A percentile compares a stretch with the other conserved stretches of the same genome.
These are phyloP conservation scores for Gasterosteus aculeatus DNA, from an alignment of 2,113 vertebrate species.

Conservation along the genomic window DNA sequence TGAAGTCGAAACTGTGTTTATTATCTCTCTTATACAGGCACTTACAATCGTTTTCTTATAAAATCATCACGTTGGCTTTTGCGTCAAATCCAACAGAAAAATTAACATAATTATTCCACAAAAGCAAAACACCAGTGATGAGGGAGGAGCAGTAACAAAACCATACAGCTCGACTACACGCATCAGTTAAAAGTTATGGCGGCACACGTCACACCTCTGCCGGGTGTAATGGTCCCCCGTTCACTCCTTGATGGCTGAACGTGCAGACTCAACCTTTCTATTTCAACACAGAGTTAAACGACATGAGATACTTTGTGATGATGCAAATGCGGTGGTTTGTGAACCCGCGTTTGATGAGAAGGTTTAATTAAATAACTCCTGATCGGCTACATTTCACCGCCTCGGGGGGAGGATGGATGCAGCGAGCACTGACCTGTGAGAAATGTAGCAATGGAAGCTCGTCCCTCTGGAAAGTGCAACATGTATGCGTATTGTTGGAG, in stretches of 20 bases:
- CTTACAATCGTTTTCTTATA: constrained; percentile 8
- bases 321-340: constrained; percentile 29
- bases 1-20: constrained; percentile 35
- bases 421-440: constrained; percentile 42
- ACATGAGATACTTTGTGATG: constrained; percentile 43
- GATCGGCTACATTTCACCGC: constrained; percentile 29
- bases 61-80: constrained; percentile 19
- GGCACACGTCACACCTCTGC: constrained; percentile 37
- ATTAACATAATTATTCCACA: background rate
- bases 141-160: background rate
- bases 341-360: constrained; percentile 18
- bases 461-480: constrained; percentile 39
- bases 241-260: constrained; percentile 48
- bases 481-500: constrained; percentile 21
- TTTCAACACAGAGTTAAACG: constrained; percentile 42
- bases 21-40: constrained; percentile 22
- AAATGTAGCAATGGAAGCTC: constrained; percentile 70
- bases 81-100: constrained; percentile 12
- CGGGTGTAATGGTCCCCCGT: constrained; percentile 53
- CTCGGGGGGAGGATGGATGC: background rate
- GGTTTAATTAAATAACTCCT: constrained; percentile 22
- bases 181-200: background rate
- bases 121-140: background rate
- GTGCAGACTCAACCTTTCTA: constrained; percentile 47
- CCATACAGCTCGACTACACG: background rate